Evolutionary conservation across 2,797 vertebrate genomes (phyloP), one percentile per base, ranked within the genome.

Genomic region (Arctocebus calabarensis): DNA sequence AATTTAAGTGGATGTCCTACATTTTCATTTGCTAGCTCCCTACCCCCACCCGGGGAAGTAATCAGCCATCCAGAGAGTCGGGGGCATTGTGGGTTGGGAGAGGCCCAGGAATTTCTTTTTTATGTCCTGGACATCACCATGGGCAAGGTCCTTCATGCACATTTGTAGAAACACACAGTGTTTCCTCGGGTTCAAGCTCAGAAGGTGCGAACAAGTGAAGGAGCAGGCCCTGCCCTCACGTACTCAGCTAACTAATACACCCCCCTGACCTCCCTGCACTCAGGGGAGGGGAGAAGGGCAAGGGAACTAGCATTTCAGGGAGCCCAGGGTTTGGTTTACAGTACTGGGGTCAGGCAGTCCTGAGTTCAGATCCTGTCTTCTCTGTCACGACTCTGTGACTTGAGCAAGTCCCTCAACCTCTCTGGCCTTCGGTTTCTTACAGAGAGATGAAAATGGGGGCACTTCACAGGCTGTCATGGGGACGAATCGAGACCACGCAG

Each of bases 251-350:
- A n/a, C 17, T 2, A 14, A 2, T 0, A 19, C 13, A 1, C 66
- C 16, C 48, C 16, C 1, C 3, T 13, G 2, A 7, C 29, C 43
- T 23, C 78, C 32, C 79, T 16, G 9, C 7, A 1, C 3, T 1
- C 13, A 0, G 0, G 4, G 34, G 61, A 52, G 48, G 48, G 48
- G 48, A 16, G 4, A 48, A 14, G 14, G 4, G 14, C 14, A 52
- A 52, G 4, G 34, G 52, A 59, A 57, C 37, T 8, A 14, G 8
- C 23, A 57, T 4, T 0, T 0, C 2, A 7, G 8, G 19, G n/a
- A 20, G 52, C 59, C 1, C n/a, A 0, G 1, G 10, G 48, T 43
- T 71, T 13, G 70, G 64, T 17, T 37, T 13, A 59, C 40, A 57
- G 23, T 64, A n/a, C 20, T 20, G 7, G 37, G 13, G 11, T 19